These are phyloP conservation scores for Oceanodroma tethys DNA, from an alignment of 2,113 vertebrate genomes.

Conservation along the genomic window DNA sequence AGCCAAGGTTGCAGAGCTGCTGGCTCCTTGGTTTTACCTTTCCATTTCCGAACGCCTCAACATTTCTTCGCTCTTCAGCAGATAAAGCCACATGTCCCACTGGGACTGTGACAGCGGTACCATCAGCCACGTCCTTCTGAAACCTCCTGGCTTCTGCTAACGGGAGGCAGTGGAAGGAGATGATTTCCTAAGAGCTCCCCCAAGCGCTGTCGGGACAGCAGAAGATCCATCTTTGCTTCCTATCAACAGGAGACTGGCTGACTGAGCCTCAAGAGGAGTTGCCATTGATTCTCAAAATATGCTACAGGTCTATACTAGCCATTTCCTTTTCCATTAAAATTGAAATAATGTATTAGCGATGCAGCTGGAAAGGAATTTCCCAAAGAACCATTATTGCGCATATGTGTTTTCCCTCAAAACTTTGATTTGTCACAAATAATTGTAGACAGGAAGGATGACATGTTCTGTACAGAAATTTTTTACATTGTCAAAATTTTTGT, in stretches of 20 bases:
- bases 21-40: neutral
- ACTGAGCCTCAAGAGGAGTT: neutral
- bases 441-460: neutral
- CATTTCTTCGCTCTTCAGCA: neutral
- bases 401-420: neutral
- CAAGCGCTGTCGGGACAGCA: neutral
- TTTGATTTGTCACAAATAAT: neutral
- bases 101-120: neutral
- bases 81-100: neutral
- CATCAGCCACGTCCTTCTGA: neutral
- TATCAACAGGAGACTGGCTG: neutral
- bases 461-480: neutral
- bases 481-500: slow-evolving; percentile 15
- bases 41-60: neutral
- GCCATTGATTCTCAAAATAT: neutral
- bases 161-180: fast-evolving
- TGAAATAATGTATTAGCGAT: neutral
- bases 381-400: neutral
- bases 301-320: neutral
- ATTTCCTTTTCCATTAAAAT: neutral
- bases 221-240: neutral
- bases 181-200: neutral
- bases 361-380: neutral
- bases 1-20: neutral
- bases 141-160: neutral